A percentile compares a stretch with the other conserved stretches of the same genome.
Conservation (phyloP, 2,888 invertebrate genomes). For the Pachliopta kotzebuea region DNA sequence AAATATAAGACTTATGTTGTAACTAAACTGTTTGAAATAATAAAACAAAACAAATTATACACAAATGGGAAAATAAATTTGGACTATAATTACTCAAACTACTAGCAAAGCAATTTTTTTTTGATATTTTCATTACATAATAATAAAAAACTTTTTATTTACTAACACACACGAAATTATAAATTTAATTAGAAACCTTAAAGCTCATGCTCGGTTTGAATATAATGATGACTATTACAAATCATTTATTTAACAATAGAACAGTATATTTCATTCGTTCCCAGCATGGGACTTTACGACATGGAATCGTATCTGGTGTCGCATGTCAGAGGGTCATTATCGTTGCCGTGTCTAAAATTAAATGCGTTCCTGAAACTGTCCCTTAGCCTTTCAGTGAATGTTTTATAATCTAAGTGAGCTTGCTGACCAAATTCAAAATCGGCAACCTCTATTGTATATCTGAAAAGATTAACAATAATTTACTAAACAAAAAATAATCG, state of each 20-base stretch:
- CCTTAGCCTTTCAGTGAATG: conserved; percentile 89
- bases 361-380: conserved; percentile 84
- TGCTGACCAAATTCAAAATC: conserved; percentile 94
- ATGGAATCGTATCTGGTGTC: conserved; percentile 80
- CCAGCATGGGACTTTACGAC: conserved; percentile 53
- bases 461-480: conserved; percentile 48
- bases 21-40: too few species aligned
- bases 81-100: too few species aligned
- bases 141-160: background rate
- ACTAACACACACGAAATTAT: background rate
- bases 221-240: background rate
- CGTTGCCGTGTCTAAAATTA: conserved; percentile 59
- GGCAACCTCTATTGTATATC: conserved; percentile 92
- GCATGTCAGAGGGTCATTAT: conserved; percentile 63
- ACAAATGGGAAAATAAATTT: too few species aligned
- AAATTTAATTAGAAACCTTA: conserved; percentile 19
- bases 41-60: too few species aligned
- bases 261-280: conserved; percentile 9
- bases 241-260: conserved; percentile 1
- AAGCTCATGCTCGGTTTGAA: conserved; percentile 20
- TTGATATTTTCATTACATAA: too few species aligned
- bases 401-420: conserved; percentile 92
- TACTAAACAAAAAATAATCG: too few species aligned
- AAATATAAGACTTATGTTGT: too few species aligned
- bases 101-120: too few species aligned